These are phyloP conservation scores for Channallabes apus DNA, from an alignment of 2,797 vertebrate species.

Conservation along the genomic window DNA sequence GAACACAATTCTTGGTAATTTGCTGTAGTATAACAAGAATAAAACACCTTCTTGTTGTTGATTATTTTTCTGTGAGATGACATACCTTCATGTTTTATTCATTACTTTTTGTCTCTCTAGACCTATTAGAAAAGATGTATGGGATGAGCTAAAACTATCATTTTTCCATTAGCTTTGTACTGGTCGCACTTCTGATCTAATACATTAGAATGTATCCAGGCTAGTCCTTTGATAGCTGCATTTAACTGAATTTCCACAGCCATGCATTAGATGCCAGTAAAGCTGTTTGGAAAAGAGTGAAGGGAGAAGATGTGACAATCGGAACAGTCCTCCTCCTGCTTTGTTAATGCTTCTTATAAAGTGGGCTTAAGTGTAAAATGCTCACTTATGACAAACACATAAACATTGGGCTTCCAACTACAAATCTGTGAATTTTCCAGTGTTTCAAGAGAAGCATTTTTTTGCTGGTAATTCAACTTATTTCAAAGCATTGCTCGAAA, in stretches of 20 bases:
- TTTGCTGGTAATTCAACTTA: slow-evolving; percentile 68
- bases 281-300: slow-evolving; percentile 32
- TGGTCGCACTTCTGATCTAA: slow-evolving; percentile 75
- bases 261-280: slow-evolving; percentile 68
- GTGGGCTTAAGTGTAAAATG: slow-evolving; percentile 74
- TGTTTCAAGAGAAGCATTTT: slow-evolving; percentile 6
- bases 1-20: neutral
- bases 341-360: slow-evolving; percentile 64
- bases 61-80: neutral
- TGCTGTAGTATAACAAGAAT: neutral
- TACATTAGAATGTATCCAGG: slow-evolving; percentile 76
- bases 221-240: slow-evolving; percentile 75
- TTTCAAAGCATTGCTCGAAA: slow-evolving; percentile 68
- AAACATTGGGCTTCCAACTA: slow-evolving; percentile 62
- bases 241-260: slow-evolving; percentile 77
- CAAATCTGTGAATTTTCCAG: slow-evolving; percentile 31
- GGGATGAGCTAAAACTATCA: slow-evolving; percentile 73
- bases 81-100: neutral
- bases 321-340: slow-evolving; percentile 58
- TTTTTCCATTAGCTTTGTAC: slow-evolving; percentile 76
- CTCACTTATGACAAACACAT: slow-evolving; percentile 75
- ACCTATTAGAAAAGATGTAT: slow-evolving; percentile 27
- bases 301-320: slow-evolving; percentile 45
- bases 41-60: neutral
- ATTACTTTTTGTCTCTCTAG: neutral